phyloP scores from a whole-genome alignment of 1,140 invertebrate genomes.

The Lycorma delicatula region DNA sequence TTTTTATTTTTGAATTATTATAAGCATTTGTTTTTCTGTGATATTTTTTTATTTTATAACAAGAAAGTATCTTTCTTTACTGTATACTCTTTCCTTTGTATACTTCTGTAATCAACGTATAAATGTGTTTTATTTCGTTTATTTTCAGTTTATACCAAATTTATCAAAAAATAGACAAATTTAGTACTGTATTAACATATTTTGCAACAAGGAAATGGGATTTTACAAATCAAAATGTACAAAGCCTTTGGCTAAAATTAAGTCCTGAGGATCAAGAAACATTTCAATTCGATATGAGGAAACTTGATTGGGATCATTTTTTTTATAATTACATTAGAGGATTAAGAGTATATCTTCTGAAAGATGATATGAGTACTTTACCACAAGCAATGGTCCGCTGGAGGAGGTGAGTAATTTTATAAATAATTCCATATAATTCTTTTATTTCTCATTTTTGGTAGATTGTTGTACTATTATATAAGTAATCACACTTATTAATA shows the following conservation, averaged over 20 bases:
- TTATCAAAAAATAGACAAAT: constrained; percentile 64
- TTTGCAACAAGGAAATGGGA: constrained; percentile 62
- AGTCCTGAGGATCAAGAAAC: constrained; percentile 48
- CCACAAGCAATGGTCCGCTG: constrained; percentile 25
- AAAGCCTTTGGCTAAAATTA: constrained; percentile 50
- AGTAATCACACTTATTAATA: too few species aligned
- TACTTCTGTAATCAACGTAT: too few species aligned
- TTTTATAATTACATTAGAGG: constrained; percentile 49
- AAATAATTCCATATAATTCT: neutral
- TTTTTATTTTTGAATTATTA: too few species aligned
- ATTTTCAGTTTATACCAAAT: constrained; percentile 60
- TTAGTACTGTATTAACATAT: constrained; percentile 56
- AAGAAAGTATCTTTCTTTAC: too few species aligned
- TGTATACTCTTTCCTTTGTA: too few species aligned
- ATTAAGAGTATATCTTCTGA: constrained; percentile 49
- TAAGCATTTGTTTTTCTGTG: too few species aligned
- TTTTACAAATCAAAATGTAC: constrained; percentile 58
- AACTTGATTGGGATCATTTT: constrained; percentile 51
- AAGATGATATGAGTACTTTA: constrained; percentile 48
- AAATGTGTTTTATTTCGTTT: too few species aligned
- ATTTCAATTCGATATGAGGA: constrained; percentile 60
- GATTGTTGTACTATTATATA: neutral
- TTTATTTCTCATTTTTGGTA: neutral
- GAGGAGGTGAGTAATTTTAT: constrained; percentile 22
- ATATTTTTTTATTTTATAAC: too few species aligned